These are phyloP conservation scores for Tiaroga cobitis DNA, from an alignment of 2,797 vertebrate species.

Conservation along the genomic window DNA sequence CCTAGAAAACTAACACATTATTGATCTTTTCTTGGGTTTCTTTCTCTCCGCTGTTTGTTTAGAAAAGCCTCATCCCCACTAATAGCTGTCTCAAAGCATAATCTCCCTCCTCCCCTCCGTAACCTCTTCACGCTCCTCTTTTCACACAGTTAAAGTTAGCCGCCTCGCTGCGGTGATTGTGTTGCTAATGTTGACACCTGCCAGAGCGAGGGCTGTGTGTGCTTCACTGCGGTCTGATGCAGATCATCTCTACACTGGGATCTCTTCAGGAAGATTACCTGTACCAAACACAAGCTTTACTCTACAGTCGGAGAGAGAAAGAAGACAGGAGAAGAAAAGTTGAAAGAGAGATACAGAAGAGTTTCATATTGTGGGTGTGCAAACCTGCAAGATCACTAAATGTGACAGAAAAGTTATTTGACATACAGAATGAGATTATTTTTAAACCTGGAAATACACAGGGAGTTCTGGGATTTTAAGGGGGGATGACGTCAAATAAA, in stretches of 20 bases:
- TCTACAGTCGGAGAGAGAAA: conserved; percentile 75
- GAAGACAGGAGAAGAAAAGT: background rate
- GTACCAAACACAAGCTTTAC: conserved; percentile 86
- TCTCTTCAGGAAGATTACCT: conserved; percentile 87
- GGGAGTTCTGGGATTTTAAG: background rate
- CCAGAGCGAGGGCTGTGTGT: conserved; percentile 76
- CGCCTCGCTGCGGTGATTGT: conserved; percentile 76
- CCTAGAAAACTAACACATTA: conserved; percentile 80
- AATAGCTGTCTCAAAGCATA: conserved; percentile 83
- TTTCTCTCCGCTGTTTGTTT: conserved; percentile 79
- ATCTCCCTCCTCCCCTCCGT: conserved; percentile 76
- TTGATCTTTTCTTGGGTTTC: conserved; percentile 74
- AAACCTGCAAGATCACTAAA: background rate
- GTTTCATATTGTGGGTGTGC: background rate
- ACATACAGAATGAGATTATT: background rate
- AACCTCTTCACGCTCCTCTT: conserved; percentile 73
- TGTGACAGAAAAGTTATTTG: background rate
- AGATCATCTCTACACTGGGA: conserved; percentile 76
- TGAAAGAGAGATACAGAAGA: background rate
- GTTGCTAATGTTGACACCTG: conserved; percentile 86
- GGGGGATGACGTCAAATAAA: background rate
- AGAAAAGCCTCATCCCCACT: conserved; percentile 82
- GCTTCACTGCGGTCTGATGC: conserved; percentile 72
- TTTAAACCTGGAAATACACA: background rate
- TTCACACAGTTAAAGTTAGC: conserved; percentile 79